These are phyloP conservation scores for Acestrorhynchus altus DNA, from an alignment of 2,797 vertebrate species.

Conservation along the genomic window DNA sequence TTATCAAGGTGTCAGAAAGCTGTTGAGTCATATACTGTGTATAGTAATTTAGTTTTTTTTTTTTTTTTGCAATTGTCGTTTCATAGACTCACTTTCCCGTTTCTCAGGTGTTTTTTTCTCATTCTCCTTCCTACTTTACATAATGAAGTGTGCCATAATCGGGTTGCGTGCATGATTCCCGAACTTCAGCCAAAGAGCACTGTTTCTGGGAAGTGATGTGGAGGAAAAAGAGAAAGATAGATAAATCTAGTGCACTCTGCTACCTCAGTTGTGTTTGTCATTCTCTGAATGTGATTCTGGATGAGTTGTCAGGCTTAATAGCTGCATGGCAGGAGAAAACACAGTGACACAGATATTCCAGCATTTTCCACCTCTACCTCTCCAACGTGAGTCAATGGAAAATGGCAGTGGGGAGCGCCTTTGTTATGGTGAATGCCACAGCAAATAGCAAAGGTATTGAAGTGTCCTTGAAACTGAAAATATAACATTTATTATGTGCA, in stretches of 20 bases:
- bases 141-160: constrained; percentile 36
- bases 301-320: constrained; percentile 57
- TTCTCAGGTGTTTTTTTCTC: constrained; percentile 13
- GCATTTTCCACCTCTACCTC: constrained; percentile 50
- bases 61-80: constrained; percentile 29
- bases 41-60: constrained; percentile 21
- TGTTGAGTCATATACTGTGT: not conserved
- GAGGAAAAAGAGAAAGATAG: constrained; percentile 19
- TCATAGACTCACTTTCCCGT: constrained; percentile 14
- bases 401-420: constrained; percentile 51
- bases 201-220: constrained; percentile 55
- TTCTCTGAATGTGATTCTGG: constrained; percentile 53
- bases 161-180: constrained; percentile 19
- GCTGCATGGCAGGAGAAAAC: constrained; percentile 51
- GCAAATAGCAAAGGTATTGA: constrained; percentile 47
- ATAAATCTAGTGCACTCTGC: constrained; percentile 30
- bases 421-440: constrained; percentile 51
- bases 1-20: constrained; percentile 31
- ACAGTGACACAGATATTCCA: constrained; percentile 63
- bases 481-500: constrained; percentile 36
- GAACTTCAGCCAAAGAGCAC: constrained; percentile 41
- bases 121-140: constrained; percentile 37
- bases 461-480: constrained; percentile 46
- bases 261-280: constrained; percentile 51
- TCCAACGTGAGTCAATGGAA: constrained; percentile 53